A percentile compares a stretch with the other conserved stretches of the same genome.
phyloP scores from a whole-genome alignment of 2,888 invertebrate species.

The Girardia tigrina region DNA sequence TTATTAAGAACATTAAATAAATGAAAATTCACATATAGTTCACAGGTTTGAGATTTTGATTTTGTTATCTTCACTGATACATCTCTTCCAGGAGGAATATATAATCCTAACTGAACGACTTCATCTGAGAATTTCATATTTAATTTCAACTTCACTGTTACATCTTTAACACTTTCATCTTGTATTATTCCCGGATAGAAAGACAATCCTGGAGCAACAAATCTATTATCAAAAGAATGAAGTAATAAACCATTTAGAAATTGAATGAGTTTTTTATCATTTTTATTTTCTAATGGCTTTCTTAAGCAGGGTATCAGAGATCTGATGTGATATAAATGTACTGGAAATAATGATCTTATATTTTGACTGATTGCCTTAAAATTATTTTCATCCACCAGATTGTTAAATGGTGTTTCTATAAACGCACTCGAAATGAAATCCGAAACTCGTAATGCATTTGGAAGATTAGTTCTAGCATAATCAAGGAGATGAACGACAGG shows the following conservation, averaged over 20 bases:
- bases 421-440: neutral
- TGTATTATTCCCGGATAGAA: neutral
- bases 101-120: neutral
- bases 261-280: neutral
- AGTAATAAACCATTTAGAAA: neutral
- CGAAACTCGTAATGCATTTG: neutral
- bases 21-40: neutral
- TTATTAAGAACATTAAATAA: conserved; percentile 13
- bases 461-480: neutral
- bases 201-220: neutral
- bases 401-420: neutral
- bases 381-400: neutral
- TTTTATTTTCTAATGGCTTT: neutral
- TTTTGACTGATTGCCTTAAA: neutral
- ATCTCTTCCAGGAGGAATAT: neutral
- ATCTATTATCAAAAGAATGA: neutral
- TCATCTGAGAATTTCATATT: conserved; percentile 4
- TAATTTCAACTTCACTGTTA: neutral
- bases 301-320: neutral
- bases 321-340: conserved; percentile 8
- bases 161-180: neutral
- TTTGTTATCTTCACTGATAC: neutral
- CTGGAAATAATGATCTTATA: neutral
- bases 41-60: neutral
- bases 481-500: neutral